Base-by-base conservation (phyloP, 92 coral and sea anemone genomes). In the Diadumene lineata region DNA sequence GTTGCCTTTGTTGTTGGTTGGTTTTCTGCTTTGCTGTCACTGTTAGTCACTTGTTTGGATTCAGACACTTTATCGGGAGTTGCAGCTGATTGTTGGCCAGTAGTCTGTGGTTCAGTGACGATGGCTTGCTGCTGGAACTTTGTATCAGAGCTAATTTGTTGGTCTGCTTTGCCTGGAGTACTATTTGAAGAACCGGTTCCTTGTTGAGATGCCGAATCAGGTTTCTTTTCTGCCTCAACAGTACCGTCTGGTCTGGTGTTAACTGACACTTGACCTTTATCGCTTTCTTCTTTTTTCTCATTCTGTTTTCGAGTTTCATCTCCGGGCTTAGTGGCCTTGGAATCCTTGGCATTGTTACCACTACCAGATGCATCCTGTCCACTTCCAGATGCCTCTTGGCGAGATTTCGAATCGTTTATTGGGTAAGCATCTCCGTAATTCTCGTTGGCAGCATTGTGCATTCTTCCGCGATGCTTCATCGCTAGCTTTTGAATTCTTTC, bases 291-390 rank as follows among this genome's bases (percentile, higher is more conserved):
- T 11, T 17, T 26, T 58, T 58, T 58, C 27, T 8, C 25, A 23
- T 11, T 53, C 2, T 53, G 6, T 2, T 13, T 53, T 53, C 58
- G n/a, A 58, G 64, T 7, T 9, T 10, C 64, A 2, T 10, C 43
- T 30, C 13, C 13, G 2, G 18, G 19, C 8, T 15, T 53, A 21
- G 3, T 23, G 58, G 3, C 32, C 19, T 24, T 69, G 60, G 48
- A 4, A 38, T 38, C 48, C 6, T 38, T 6, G 48, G 6, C 48
- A 4, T 13, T 38, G 48, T 13, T 38, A 69, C 61, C 56, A 31
- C 27, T 69, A 1, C 74, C 74, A 69, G 74, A 69, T 16, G 27
- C 74, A 10, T 29, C 74, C n/a, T n/a, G n/a, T 44, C 64, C 64
- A 22, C 75, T 70, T 31, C 75, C 75, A 29, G 75, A 70, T 21